phyloP scores from a whole-genome alignment of 2,888 invertebrate species.

The Julus scanicus region DNA sequence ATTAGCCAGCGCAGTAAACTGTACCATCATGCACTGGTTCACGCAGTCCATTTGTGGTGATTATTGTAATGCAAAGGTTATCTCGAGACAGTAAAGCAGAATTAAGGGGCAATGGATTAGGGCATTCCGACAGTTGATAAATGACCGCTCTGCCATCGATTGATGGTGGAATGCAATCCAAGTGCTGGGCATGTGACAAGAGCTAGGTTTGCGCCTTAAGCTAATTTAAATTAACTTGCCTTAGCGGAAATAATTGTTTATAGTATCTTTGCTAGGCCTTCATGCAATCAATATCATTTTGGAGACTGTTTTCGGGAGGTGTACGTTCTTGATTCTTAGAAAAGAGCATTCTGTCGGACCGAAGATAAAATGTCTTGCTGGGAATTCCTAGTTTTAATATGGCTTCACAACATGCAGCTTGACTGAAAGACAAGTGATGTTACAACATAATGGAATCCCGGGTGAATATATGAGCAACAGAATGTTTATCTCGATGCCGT shows the following conservation, averaged over 20 bases:
- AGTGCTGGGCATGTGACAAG: not conserved
- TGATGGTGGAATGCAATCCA: not conserved
- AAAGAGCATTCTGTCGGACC: not conserved
- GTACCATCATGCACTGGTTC: too few relatives aligned
- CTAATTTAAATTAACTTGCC: not conserved
- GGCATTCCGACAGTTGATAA: constrained; percentile 5
- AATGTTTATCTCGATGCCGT: too few relatives aligned
- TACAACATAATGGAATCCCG: too few relatives aligned
- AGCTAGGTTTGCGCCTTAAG: not conserved
- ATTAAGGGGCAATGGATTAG: not conserved
- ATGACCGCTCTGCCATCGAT: constrained; percentile 1
- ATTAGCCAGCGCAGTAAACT: too few relatives aligned
- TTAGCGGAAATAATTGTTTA: not conserved
- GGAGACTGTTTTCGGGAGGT: not conserved
- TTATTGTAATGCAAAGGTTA: not conserved
- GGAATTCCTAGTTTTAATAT: not conserved
- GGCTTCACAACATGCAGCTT: too few relatives aligned
- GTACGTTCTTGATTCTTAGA: not conserved
- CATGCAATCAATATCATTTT: not conserved
- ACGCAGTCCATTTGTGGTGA: not conserved
- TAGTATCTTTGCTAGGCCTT: not conserved
- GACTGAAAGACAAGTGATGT: too few relatives aligned
- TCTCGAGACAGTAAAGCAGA: not conserved
- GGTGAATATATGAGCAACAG: too few relatives aligned
- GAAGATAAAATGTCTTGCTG: not conserved